Conservation (phyloP, 1,140 invertebrate genomes). For the Hycleus cichorii region DNA sequence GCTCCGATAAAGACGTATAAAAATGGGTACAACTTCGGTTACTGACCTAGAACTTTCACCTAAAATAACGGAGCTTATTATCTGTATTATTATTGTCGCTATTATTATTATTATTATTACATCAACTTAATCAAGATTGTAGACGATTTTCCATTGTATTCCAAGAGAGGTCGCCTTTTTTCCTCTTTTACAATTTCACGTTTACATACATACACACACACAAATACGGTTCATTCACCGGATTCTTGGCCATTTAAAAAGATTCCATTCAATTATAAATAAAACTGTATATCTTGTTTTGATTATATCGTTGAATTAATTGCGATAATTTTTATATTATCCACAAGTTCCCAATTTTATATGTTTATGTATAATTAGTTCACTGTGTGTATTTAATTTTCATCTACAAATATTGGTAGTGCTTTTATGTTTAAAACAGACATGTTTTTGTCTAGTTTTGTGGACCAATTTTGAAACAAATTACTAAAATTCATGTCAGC, state of each 20-base stretch:
- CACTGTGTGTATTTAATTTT: too few species aligned
- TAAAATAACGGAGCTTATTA: constrained; percentile 7
- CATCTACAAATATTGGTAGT: too few species aligned
- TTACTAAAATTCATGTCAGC: constrained; percentile 5
- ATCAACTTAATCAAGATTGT: too few species aligned
- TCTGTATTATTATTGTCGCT: background rate
- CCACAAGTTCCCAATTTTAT: too few species aligned
- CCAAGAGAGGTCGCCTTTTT: constrained; percentile 6
- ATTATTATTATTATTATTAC: too few species aligned
- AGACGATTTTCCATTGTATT: background rate
- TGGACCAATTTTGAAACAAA: background rate
- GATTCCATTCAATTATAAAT: constrained; percentile 7
- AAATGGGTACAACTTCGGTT: background rate
- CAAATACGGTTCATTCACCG: constrained; percentile 12
- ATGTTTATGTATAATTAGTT: too few species aligned
- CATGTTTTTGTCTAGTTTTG: too few species aligned
- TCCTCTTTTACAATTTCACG: background rate
- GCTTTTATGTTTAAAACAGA: too few species aligned
- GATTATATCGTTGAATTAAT: too few species aligned
- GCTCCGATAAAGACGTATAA: too few species aligned
- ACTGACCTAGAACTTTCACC: constrained; percentile 14
- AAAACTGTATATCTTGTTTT: background rate
- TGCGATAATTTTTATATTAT: too few species aligned
- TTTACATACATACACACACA: background rate
- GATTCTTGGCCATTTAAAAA: constrained; percentile 11